A percentile compares a stretch with the other conserved stretches of the same genome.
These are phyloP conservation scores for Psophia crepitans DNA, from an alignment of 2,113 vertebrate genomes.

Conservation along the genomic window DNA sequence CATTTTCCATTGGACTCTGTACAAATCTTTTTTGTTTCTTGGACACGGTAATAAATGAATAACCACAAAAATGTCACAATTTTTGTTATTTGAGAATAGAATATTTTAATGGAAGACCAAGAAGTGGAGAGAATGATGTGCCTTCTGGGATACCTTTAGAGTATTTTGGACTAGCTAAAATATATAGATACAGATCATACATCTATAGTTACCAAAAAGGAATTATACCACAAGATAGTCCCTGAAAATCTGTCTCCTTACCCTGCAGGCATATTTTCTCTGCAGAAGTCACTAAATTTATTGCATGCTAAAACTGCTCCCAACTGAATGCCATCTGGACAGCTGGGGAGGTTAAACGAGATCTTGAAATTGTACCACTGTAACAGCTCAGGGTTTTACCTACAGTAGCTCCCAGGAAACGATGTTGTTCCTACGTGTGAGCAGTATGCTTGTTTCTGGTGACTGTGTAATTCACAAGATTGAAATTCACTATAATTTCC, in stretches of 20 bases:
- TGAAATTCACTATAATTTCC: background rate
- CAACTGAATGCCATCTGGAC: background rate
- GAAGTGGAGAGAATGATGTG: background rate
- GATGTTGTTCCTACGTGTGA: background rate
- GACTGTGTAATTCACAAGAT: background rate
- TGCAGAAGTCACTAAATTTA: background rate
- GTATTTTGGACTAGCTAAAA: background rate
- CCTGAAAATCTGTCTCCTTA: background rate
- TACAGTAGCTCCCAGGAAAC: background rate
- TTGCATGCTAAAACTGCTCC: background rate
- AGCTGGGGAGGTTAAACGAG: background rate
- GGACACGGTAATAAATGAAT: background rate
- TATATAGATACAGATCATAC: background rate
- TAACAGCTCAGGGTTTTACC: background rate
- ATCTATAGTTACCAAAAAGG: background rate
- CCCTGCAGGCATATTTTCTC: background rate
- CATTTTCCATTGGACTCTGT: background rate
- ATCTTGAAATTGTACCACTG: background rate
- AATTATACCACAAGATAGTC: background rate
- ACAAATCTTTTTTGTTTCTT: background rate
- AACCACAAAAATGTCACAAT: background rate
- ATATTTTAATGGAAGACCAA: background rate
- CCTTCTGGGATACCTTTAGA: background rate
- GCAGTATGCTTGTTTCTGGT: background rate
- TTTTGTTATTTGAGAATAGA: background rate